Base-by-base conservation (phyloP, 2,113 vertebrate species). In the Leptocoma aspasia region DNA sequence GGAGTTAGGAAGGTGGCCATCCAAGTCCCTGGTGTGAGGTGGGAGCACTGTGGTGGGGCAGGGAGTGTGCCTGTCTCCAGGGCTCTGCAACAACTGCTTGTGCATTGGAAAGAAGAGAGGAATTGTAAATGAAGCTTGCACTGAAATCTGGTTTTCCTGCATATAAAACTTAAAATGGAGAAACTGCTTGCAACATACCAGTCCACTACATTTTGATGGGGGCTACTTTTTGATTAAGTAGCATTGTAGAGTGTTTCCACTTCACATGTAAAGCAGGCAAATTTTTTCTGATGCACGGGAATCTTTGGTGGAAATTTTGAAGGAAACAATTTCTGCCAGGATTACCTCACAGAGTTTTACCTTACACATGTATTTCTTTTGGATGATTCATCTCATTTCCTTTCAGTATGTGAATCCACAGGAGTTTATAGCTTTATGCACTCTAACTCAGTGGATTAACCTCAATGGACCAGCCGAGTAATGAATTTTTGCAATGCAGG, bases 341-440 rank as follows among this genome's bases (percentile, higher is more conserved):
- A 92, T 90, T 92, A 59, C 39, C 30, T 88, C 68, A 61, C 75
- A 69, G 54, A 57, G 63, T 80, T 96, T 90, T 63, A 83, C 33
- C 42, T 90, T 92, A 65, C n/a, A 52, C 19, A 33, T 39, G 4
- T 53, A 54, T 82, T 90, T 88, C 30, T 93, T 92, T 63, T 35
- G 35, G 35, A 65, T 86, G 54, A 81, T 76, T 92, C 31, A 57
- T 59, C 66, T 86, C 13, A 33, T 77, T 93, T 95, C 85, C 42
- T 92, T 86, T 80, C 80, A 72, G 66, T 71, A 59, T 50, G 52
- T 22, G 71, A 90, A 49, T 85, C 63, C 30, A 26, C 26, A 61
- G 57, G 66, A 85, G 50, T 85, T 87, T 65, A 61, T 45, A 77
- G 85, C 41, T 75, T 41, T 61, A 53, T 87, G 37, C 39, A 79